Evolutionary conservation across 2,113 vertebrate genomes (phyloP).

Genomic region (Hyperopisus bebe): DNA sequence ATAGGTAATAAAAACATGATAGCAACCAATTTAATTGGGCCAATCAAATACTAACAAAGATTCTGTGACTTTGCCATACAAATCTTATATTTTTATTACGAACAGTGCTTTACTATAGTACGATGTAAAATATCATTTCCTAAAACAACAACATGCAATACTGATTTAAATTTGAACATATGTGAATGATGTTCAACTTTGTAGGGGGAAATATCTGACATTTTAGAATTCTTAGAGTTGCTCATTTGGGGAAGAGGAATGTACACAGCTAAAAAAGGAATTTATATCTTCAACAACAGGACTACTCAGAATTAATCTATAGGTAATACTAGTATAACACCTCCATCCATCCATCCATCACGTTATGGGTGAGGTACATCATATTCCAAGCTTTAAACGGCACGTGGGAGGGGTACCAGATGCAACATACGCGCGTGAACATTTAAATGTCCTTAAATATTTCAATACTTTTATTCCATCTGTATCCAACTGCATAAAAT

Average conservation of each 20-base stretch:
- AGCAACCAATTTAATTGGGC: background rate
- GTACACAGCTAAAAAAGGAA: background rate
- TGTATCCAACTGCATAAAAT: background rate
- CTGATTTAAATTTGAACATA: background rate
- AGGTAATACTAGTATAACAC: background rate
- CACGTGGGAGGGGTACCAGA: background rate
- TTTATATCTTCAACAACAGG: background rate
- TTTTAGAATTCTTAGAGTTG: background rate
- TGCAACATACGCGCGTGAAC: background rate
- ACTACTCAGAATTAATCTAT: background rate
- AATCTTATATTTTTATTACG: background rate
- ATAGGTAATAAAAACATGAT: background rate
- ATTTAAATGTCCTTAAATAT: background rate
- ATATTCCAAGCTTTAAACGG: background rate
- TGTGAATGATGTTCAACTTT: background rate
- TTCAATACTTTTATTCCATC: background rate
- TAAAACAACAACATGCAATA: background rate
- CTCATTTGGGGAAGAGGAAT: background rate
- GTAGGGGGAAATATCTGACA: background rate
- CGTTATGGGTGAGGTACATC: background rate
- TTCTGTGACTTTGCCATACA: background rate
- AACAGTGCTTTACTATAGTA: background rate
- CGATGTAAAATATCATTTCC: background rate
- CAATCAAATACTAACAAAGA: background rate
- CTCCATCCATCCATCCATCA: background rate